Percentiles rank a stretch among this genome's conserved stretches.
phyloP scores from a whole-genome alignment of 2,797 vertebrate species.

The Smutsia gigantea region DNA sequence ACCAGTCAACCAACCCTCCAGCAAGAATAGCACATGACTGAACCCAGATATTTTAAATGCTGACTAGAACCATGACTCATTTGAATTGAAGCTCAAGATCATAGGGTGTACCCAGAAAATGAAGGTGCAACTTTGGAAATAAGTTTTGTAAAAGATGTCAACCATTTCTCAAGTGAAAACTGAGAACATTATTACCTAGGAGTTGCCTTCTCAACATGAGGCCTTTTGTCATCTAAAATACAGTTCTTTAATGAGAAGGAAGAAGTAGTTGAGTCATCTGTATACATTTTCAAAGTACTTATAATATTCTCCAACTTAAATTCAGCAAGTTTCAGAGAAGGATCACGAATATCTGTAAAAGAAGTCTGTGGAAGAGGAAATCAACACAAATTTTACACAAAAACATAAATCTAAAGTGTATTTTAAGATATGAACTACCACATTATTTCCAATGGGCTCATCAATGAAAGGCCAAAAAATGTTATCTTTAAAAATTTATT shows the following conservation, averaged over 20 bases:
- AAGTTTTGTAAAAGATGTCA: conserved; percentile 7
- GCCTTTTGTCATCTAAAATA: conserved; percentile 96
- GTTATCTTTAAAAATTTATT: conserved; percentile 1
- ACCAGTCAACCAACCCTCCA: neutral
- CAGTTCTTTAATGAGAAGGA: conserved; percentile 93
- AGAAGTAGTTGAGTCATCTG: conserved; percentile 93
- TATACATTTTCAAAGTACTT: conserved; percentile 92
- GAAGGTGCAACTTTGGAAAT: neutral
- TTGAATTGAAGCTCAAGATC: neutral
- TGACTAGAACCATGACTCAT: neutral
- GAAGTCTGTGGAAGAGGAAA: conserved; percentile 83
- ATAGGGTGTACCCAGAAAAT: neutral
- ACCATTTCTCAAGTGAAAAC: neutral
- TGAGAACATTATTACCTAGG: conserved; percentile 88
- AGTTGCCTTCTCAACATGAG: conserved; percentile 92
- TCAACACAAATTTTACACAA: conserved; percentile 41
- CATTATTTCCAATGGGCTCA: neutral
- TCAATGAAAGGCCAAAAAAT: conserved; percentile 20
- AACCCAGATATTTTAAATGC: neutral
- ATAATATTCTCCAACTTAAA: conserved; percentile 95
- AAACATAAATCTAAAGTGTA: neutral
- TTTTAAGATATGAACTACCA: neutral
- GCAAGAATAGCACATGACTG: neutral
- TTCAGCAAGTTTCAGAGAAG: conserved; percentile 93
- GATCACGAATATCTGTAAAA: conserved; percentile 89